Base-by-base conservation (phyloP, 2,113 vertebrate species). In the Dissostichus mawsoni region DNA sequence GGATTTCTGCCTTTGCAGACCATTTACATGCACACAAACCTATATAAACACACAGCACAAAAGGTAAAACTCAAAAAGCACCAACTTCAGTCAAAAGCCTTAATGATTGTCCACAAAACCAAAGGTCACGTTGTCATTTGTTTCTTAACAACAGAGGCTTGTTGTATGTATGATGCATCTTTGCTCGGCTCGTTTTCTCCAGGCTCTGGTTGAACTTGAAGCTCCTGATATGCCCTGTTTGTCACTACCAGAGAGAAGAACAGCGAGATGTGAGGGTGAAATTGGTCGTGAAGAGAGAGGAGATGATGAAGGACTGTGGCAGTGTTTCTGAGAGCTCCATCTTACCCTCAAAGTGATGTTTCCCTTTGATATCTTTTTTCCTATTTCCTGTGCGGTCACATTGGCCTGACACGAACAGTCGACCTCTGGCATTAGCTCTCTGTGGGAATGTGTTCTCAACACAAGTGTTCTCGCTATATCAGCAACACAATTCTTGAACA, bases 211-310 rank as follows among this genome's bases (percentile, higher is more conserved):
- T 65, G 57, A 83, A 75, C 69, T 76, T 53, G 67, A 74, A 74
- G 61, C 67, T 82, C 62, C 8, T 5, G 69, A 82, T 80, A 47
- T n/a, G 20, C 62, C n/a, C 73, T 51, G 67, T 81, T 79, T 84
- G 87, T 88, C 87, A 85, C 70, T 36, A 72, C 69, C 57, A 20
- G 9, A 45, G 29, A 73, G 82, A 58, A 58, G 59, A 72, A 58
- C 53, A 69, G 75, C 29, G 83, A 87, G 77, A 87, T 76, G 81
- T 25, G 69, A 69, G 89, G 52, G 65, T 80, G 86, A 87, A 87
- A 85, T 77, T 73, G 80, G 76, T 69, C 67, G 76, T 83, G 83
- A 87, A 84, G 84, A 8, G 76, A 53, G 69, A 53, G 70, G 33
- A 88, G 75, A 81, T 56, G 86, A 90, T 83, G 71, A 88, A 85